Evolutionary conservation across 2,888 invertebrate species (phyloP), one percentile per base, ranked within the genome.

Genomic region (Drosophila kuntzei): DNA sequence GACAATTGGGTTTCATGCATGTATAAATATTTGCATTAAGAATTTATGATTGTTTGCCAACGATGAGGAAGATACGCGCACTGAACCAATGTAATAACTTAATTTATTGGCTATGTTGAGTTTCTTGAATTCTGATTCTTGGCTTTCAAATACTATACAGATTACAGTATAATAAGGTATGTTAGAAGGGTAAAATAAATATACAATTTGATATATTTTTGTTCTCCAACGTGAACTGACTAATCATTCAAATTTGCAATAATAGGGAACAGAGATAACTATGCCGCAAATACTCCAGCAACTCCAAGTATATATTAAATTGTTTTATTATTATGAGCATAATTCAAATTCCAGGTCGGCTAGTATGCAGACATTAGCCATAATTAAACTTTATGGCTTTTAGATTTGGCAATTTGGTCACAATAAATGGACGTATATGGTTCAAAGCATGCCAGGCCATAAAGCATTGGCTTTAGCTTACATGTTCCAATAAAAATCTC

Each of bases 341-440:
- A 39, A 51, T 27, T 51, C 25, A 37, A 37, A 37, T 51, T 12
- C 16, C 25, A 37, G 12, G 14, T 20, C 29, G 14, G 16, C 25
- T 9, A 39, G 39, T 27, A 18, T 18, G 27, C 37, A 18, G 18
- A 80, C 64, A 80, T 73, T 71, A 76, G 66, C 63, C 60, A 80
- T 89, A 89, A 89, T 89, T 89, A 86, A 73, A 79, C 73, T 90
- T 89, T 87, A 89, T 89, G 83, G 78, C 74, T 77, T 76, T 83
- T 76, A 83, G 80, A 79, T 86, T 84, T 71, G 76, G 82, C 76
- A 86, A 88, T 90, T 90, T 79, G 51, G 55, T 55, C 69, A 60
- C 72, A 86, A 82, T 87, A 80, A 84, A 89, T 88, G 72, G 71
- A 76, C 60, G 57, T 65, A 69, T 58, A 65, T 71, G 66, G 51